These are phyloP conservation scores for Metaphire vulgaris DNA, from an alignment of 1,140 invertebrate genomes.

Conservation along the genomic window DNA sequence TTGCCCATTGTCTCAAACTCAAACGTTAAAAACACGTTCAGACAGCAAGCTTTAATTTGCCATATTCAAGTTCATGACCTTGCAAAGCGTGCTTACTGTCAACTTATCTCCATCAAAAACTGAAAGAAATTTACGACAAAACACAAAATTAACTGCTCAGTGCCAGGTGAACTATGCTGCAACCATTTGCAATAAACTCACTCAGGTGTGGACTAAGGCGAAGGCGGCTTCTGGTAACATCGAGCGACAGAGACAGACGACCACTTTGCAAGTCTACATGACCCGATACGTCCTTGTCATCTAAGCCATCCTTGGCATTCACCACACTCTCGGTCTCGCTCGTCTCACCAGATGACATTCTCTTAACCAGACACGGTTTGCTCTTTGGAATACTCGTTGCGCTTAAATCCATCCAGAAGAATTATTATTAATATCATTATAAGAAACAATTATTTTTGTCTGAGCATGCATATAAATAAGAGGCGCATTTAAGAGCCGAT, in stretches of 20 bases:
- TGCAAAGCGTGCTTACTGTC: no score
- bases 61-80: no score
- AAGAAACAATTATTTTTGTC: slow-evolving; percentile 10
- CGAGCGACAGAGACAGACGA: background rate
- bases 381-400: slow-evolving; percentile 57
- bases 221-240: background rate
- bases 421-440: slow-evolving; percentile 3
- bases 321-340: slow-evolving; percentile 12
- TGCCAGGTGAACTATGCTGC: no score
- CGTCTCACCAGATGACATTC: slow-evolving; percentile 34
- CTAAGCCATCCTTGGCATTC: background rate
- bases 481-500: slow-evolving; percentile 31
- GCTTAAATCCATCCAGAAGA: slow-evolving; percentile 36
- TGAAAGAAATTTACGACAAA: background rate
- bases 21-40: no score
- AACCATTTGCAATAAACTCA: no score
- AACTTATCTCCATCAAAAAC: background rate
- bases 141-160: background rate
- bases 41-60: no score
- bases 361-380: slow-evolving; percentile 69
- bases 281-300: background rate
- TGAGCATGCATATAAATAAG: slow-evolving; percentile 20
- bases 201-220: slow-evolving; percentile 4
- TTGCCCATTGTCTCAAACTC: no score
- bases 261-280: background rate